These are phyloP conservation scores for Graptemys geographica DNA, from an alignment of 2,797 vertebrate genomes.

Conservation along the genomic window DNA sequence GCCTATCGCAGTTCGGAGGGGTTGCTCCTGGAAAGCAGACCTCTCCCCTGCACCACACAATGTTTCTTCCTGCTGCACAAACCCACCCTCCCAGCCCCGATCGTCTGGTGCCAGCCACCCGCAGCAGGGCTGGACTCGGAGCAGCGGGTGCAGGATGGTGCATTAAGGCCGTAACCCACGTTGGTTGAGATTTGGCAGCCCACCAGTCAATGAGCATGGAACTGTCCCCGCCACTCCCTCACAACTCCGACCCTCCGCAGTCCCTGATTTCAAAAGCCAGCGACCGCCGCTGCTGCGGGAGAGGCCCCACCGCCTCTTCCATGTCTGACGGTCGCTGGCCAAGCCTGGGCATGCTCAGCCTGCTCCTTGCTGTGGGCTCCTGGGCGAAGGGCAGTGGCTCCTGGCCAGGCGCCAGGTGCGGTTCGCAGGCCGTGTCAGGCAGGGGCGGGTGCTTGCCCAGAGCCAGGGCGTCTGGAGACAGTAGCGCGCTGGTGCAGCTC, in stretches of 20 bases:
- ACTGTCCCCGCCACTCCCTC: neutral
- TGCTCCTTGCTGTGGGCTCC: neutral
- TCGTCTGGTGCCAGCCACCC: neutral
- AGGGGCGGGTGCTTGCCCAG: neutral
- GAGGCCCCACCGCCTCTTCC: neutral
- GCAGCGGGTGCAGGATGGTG: neutral
- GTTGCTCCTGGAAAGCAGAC: neutral
- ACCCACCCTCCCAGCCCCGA: neutral
- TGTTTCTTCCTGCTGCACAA: neutral
- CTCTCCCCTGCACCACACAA: neutral
- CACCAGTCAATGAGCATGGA: neutral
- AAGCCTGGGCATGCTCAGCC: slow-evolving; percentile 13
- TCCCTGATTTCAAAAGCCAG: neutral
- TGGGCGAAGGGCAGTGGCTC: neutral
- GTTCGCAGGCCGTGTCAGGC: accelerated
- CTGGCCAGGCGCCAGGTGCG: neutral
- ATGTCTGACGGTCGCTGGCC: neutral
- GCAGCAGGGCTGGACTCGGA: neutral
- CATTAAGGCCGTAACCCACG: neutral
- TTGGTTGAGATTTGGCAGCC: neutral
- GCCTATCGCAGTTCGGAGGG: neutral
- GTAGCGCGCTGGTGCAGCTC: neutral
- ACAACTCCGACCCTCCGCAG: accelerated
- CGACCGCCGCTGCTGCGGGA: slow-evolving; percentile 8
- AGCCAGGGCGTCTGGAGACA: neutral